Evolutionary conservation across 1,140 invertebrate genomes (phyloP), one percentile per base, ranked within the genome.

Genomic region (Mesaphorura yosii): DNA sequence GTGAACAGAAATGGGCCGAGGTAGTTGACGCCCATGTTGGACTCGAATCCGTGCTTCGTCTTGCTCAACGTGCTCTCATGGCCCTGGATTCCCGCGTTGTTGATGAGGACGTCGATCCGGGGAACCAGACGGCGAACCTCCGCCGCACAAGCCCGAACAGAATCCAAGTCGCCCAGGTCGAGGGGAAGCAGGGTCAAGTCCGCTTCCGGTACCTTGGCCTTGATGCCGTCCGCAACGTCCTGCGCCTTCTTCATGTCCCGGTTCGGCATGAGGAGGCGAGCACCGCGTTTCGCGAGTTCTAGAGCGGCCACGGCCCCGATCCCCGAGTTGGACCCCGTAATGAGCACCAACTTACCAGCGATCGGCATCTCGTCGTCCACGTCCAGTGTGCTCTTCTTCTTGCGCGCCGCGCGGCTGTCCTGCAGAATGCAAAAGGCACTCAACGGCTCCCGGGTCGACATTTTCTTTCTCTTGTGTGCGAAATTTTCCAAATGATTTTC

Each of bases 231-330:
- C 46, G 77, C 72, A 4, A 74, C 76, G 38, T 73, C 65, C 55
- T 75, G 74, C 2, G 80, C 81, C 53, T 71, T 77, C 7, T 72
- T 68, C 22, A 80, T 64, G 66, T 80, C 75, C 42, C 83, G 69
- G 63, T 84, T 86, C 1, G 82, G 83, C 68, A 88, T 73, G 40
- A 87, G 81, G 5, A 88, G 77, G 31, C 74, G 73, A 1, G 82
- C 83, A 57, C 77, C 76, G 59, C 81, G 70, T 54, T 70, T 74
- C 1, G 48, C 54, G 20, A 56, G 28, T 28, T 50, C 41, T n/a
- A 19, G 39, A 2, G 56, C 20, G 2, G 37, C 29, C 31, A 23
- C 44, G n/a, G n/a, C n/a, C n/a, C n/a, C n/a, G n/a, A n/a, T n/a
- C n/a, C n/a, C n/a, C n/a, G n/a, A n/a, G n/a, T n/a, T n/a, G n/a